Conservation (phyloP, 2,888 invertebrate species). For the Conomelus anceps region DNA sequence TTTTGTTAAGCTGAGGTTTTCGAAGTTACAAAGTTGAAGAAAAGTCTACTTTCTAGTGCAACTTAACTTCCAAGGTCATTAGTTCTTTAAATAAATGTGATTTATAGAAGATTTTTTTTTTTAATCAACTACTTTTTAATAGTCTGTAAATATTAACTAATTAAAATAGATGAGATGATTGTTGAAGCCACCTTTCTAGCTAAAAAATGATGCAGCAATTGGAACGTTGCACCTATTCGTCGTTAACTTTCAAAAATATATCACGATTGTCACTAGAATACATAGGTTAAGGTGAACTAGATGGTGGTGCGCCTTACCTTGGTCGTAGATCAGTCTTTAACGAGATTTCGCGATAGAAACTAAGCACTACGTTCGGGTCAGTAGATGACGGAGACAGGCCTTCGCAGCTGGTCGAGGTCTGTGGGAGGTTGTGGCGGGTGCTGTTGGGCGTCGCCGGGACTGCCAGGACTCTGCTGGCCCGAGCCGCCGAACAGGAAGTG, state of each 20-base stretch:
- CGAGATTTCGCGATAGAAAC: slow-evolving; percentile 2
- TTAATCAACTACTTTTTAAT: too few species aligned
- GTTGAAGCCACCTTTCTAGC: not conserved
- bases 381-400: slow-evolving; percentile 66
- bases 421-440: slow-evolving; percentile 21
- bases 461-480: slow-evolving; percentile 43
- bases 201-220: not conserved
- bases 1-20: too few species aligned
- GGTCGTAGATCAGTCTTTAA: slow-evolving; percentile 14
- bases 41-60: too few species aligned
- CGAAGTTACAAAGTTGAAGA: too few species aligned
- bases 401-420: slow-evolving; percentile 48
- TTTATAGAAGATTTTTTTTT: too few species aligned
- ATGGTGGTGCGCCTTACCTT: slow-evolving; percentile 21
- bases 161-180: too few species aligned
- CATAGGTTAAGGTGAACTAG: not conserved
- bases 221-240: not conserved
- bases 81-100: too few species aligned
- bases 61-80: too few species aligned
- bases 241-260: not conserved
- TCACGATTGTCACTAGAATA: not conserved
- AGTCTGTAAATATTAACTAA: too few species aligned
- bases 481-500: slow-evolving; percentile 41
- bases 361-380: slow-evolving; percentile 42
- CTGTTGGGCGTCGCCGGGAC: slow-evolving; percentile 38